Evolutionary conservation across 2,113 vertebrate species (phyloP), one percentile per base, ranked within the genome.

Genomic region (Dryoscopus gambensis): DNA sequence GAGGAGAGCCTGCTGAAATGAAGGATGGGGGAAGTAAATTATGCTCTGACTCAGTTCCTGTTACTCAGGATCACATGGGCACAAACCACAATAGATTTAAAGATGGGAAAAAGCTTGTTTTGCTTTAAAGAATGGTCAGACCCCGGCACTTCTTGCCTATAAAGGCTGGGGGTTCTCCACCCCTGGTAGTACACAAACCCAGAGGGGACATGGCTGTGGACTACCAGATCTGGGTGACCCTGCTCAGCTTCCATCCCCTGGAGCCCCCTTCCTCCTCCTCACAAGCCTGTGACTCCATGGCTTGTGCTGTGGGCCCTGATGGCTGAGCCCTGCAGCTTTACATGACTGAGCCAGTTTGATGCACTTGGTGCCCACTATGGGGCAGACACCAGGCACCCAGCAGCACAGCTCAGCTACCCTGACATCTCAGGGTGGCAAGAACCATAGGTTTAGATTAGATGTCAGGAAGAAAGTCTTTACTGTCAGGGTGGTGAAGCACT

Each of bases 341-440:
- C 0, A 0, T 6, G n/a, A 15, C 3, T 10, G 5, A 31, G 11
- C 5, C 42, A 31, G 21, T 12, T 68, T 33, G 17, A n/a, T 2
- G 4, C 0, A 0, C 49, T 17, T 0, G 0, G 10, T 4, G n/a
- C 9, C 13, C 3, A 1, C 13, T 5, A 1, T 15, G 21, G 16
- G 16, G 12, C 33, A 77, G 15, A 3, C 47, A 46, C 30, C 50
- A 27, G 40, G 28, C 24, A 62, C 9, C 17, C 16, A 49, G 15
- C 37, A 39, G 40, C 56, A 6, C 15, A 11, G 7, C 23, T 6
- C 63, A 20, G 7, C 62, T 37, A 11, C 33, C 15, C 49, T 5
- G 25, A 13, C 42, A 42, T 28, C 37, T n/a, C 19, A 31, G 17
- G 3, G 13, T 1, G 5, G 5, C n/a, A 78, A 4, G 14, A 70